Base-by-base conservation (phyloP, 1,140 invertebrate genomes). In the Phymorhynchus buccinoides region DNA sequence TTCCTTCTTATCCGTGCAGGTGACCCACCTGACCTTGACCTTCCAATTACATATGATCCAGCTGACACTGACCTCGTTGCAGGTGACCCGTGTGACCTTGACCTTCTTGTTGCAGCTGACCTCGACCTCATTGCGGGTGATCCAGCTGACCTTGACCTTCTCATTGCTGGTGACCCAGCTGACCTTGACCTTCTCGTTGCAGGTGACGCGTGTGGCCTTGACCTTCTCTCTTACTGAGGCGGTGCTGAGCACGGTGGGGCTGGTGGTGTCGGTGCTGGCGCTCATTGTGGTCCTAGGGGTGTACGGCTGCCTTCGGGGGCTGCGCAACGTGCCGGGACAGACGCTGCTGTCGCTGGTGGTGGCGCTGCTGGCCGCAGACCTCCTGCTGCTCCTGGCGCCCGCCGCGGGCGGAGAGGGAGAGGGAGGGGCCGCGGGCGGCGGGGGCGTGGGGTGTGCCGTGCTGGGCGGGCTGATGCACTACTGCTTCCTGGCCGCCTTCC, bases 401-500 rank as follows among this genome's bases (percentile, higher is more conserved):
- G 77, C 86, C 12, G 82, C 83, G 0, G 84, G 80, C 3, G 35
- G 39, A 75, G 42, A 52, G 77, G 56, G 2, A 27, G 56, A 22
- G 4, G 22, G 22, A 16, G 18, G 12, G 56, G 56, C 56, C 56
- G n/a, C n/a, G n/a, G 73, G 0, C 9, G 56, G 7, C n/a, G n/a
- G n/a, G n/a, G 30, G 27, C 22, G 73, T 71, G 71, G 39, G 75
- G 9, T 92, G 91, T 73, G 86, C 84, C 27, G 88, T 90, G 2
- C 84, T 94, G 35, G 94, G 93, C 12, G 89, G 94, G 1, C 48
- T 92, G 22, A 94, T 94, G 37, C 94, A 94, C 85, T 95, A 94
- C 89, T 86, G 90, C 71, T 95, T 95, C 88, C 90, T 95, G 83
- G 91, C 93, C 0, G 92, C 95, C 0, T 95, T 95, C 89, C 93